A percentile compares a stretch with the other conserved stretches of the same genome.
phyloP scores from a whole-genome alignment of 2,113 vertebrate genomes.

The Heloderma charlesbogerti region DNA sequence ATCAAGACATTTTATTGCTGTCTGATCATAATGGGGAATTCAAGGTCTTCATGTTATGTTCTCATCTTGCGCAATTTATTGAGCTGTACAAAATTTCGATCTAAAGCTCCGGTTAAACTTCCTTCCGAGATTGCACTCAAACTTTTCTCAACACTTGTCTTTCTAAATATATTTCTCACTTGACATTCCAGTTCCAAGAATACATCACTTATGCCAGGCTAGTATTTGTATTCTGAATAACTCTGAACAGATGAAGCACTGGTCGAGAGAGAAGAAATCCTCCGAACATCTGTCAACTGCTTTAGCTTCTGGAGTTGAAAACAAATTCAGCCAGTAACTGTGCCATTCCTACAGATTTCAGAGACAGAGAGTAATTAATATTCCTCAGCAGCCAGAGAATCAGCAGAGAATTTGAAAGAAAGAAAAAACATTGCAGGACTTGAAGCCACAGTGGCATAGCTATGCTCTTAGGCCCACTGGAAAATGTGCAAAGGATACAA shows the following conservation, averaged over 20 bases:
- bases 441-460: fast-evolving
- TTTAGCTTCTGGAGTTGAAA: conserved; percentile 33
- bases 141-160: conserved; percentile 52
- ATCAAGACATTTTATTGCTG: not conserved
- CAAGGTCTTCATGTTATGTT: not conserved
- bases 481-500: not conserved
- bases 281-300: conserved; percentile 50
- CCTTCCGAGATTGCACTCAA: conserved; percentile 44
- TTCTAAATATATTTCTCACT: conserved; percentile 68
- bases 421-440: not conserved
- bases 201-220: conserved; percentile 62
- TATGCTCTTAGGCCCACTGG: not conserved
- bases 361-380: conserved; percentile 11
- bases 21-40: not conserved
- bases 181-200: conserved; percentile 53
- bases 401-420: not conserved
- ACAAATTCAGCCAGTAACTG: conserved; percentile 10
- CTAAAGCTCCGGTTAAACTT: conserved; percentile 4
- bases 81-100: not conserved
- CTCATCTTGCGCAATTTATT: not conserved
- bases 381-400: conserved; percentile 25
- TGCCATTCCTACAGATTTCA: not conserved
- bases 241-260: conserved; percentile 47
- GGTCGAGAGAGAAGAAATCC: conserved; percentile 59
- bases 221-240: conserved; percentile 64